These are phyloP conservation scores for Hemibagrus wyckioides DNA, from an alignment of 2,113 vertebrate genomes.

Conservation along the genomic window DNA sequence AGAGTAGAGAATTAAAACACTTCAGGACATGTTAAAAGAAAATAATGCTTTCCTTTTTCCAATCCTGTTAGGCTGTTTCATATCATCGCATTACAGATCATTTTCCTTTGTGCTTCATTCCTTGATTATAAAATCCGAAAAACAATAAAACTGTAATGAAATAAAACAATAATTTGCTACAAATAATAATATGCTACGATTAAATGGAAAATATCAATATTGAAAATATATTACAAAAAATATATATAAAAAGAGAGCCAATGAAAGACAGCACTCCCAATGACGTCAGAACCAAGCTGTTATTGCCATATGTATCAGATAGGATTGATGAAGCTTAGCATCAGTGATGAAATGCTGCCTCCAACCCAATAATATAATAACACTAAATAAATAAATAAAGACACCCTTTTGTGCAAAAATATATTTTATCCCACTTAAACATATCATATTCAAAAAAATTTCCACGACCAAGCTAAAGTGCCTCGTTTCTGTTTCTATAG, in stretches of 20 bases:
- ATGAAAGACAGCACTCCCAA: background rate
- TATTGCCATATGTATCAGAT: background rate
- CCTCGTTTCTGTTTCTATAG: background rate
- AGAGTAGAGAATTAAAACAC: background rate
- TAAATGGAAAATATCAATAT: background rate
- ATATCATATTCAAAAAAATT: background rate
- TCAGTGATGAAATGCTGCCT: background rate
- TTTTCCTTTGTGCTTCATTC: background rate
- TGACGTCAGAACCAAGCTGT: background rate
- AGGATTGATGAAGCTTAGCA: background rate
- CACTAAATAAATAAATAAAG: no score
- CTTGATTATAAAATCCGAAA: no score
- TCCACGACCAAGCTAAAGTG: background rate
- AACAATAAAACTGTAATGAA: background rate
- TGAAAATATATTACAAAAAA: no score
- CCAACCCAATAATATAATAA: background rate
- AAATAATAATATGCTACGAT: background rate
- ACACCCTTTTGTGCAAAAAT: background rate
- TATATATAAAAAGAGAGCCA: background rate
- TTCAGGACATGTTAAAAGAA: background rate
- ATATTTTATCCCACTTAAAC: background rate
- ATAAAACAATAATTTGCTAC: background rate
- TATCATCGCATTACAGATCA: background rate
- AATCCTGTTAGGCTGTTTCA: background rate
- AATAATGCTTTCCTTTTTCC: no score